Percentiles rank a stretch among this genome's conserved stretches.
These are phyloP conservation scores for Anomalospiza imberbis DNA, from an alignment of 2,797 vertebrate genomes.

Conservation along the genomic window DNA sequence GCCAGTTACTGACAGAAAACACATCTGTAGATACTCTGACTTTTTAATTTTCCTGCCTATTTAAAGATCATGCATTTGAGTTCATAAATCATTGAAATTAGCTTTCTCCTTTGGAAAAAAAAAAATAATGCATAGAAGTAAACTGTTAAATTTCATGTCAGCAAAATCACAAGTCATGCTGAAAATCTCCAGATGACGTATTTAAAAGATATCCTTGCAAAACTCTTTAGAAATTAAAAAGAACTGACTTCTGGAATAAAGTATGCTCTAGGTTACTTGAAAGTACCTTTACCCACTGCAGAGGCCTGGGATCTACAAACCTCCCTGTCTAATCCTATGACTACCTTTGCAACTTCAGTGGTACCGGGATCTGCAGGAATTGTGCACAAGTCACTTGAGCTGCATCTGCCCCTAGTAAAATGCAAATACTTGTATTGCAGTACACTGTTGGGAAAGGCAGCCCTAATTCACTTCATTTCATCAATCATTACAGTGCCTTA, in stretches of 20 bases:
- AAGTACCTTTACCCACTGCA: background rate
- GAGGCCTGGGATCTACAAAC: background rate
- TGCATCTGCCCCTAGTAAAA: background rate
- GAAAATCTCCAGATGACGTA: background rate
- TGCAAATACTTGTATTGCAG: background rate
- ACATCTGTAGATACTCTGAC: constrained; percentile 16
- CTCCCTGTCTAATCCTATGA: background rate
- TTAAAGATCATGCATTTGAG: constrained; percentile 20
- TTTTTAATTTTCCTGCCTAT: constrained; percentile 38
- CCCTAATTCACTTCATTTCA: background rate
- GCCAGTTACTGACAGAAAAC: constrained; percentile 1
- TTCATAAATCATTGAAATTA: constrained; percentile 11
- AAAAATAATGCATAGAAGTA: background rate
- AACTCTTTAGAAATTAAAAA: constrained; percentile 16
- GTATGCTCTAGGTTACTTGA: background rate
- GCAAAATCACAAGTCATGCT: background rate
- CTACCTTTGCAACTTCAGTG: background rate
- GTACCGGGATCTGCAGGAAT: accelerated
- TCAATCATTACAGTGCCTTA: background rate
- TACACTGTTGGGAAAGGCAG: background rate
- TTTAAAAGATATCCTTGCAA: background rate
- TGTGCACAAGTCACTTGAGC: accelerated
- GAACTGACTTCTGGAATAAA: background rate
- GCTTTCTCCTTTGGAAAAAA: background rate
- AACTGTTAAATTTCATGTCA: constrained; percentile 21